Evolutionary conservation across 2,113 vertebrate species (phyloP), one percentile per base, ranked within the genome.

Genomic region (Ceyx margarethae): DNA sequence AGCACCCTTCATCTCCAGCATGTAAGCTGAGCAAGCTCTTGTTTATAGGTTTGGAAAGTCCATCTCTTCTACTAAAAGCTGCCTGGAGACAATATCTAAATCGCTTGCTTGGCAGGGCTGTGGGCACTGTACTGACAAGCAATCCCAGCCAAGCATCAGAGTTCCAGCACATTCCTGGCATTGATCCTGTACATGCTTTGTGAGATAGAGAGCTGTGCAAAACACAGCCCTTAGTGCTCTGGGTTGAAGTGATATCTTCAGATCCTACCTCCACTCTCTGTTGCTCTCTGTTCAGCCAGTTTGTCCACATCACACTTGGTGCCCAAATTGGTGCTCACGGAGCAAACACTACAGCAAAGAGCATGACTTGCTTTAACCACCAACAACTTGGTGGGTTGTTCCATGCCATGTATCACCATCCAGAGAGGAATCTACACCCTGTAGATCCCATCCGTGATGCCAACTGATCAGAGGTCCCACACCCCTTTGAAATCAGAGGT

Each of bases 241-340:
- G 25, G 10, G 15, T 5, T 68, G 75, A 50, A 5, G 4, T 8
- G 40, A 9, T 19, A 73, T 25, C 29, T 87, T 74, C 66, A 62
- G 35, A 43, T 43, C n/a, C 40, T 68, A 15, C 50, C 26, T 53
- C 25, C 26, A 19, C 71, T 23, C 9, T 61, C 51, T 25, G 20
- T 37, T 74, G 26, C n/a, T 22, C 31, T 54, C 26, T 77, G 4
- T 33, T 56, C 50, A 78, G 25, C 40, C 7, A 7, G 2, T 40
- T 61, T 46, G 56, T 42, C 40, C 18, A 7, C 26, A 22, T 74
- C 31, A 20, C 14, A 5, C 21, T 33, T 35, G 45, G 5, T 51
- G 9, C 19, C n/a, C n/a, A 42, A 1, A 19, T 61, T 69, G 76
- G 35, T 51, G 50, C 50, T 11, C 35, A 31, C 0, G 0, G 35